Evolutionary conservation across 2,797 vertebrate species (phyloP), one percentile per base, ranked within the genome.

Genomic region (Natrix natrix): DNA sequence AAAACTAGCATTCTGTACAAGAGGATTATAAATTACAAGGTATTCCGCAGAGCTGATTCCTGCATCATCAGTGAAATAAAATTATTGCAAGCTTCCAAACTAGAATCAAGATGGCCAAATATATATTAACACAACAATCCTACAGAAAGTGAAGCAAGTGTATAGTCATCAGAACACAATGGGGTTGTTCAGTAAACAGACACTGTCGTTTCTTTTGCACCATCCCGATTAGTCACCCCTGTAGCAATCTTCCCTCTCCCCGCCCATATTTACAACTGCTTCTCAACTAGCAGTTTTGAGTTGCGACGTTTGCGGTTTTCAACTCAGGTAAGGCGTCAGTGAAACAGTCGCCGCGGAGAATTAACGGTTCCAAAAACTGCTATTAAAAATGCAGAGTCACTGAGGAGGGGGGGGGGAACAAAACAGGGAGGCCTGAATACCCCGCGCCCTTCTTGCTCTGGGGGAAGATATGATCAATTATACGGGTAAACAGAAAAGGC

Each of bases 1-100:
- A 88, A 52, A 91, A 69, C 6, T 28, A 95, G 92, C 93, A 94
- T 93, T 94, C 56, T 93, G 92, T 22, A 22, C 37, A 48, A 48
- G 74, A 48, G 93, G 93, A 86, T 89, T 66, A 52, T 22, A 74
- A 60, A 32, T 16, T 83, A 11, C 6, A 48, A 0, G 6, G 1
- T 92, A 26, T 93, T 95, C 57, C 12, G 94, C 69, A 66, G 24
- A 86, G n/a, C 0, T 55, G 57, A 55, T 5, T 28, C 55, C 37
- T 32, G 89, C n/a, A 48, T 8, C 57, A 28, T 7, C 13, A 16
- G 28, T 32, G 87, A 22, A 61, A 52, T 90, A 54, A 17, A 63
- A n/a, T 52, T 57, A 57, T 12, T 90, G 89, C 14, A 89, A 37
- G 10, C 8, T 52, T 90, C 48, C 48, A 54, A n/a, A 22, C 5